A percentile compares a stretch with the other conserved stretches of the same genome.
phyloP scores from a whole-genome alignment of 1,140 invertebrate genomes.

The Hyphantria cunea region DNA sequence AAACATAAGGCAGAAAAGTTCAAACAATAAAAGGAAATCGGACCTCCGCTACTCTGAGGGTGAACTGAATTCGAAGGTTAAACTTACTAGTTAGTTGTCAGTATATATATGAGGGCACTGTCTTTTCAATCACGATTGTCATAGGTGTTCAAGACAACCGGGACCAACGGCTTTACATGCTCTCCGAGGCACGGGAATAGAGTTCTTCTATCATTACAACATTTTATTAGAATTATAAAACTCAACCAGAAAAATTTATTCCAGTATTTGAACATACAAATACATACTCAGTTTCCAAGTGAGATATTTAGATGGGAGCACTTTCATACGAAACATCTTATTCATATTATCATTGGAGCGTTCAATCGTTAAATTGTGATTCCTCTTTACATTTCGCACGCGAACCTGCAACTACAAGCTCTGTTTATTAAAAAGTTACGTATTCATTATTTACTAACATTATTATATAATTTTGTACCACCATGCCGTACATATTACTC shows the following conservation, averaged over 20 bases:
- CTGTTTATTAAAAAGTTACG: constrained; percentile 15
- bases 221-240: too few species aligned
- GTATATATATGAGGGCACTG: too few species aligned
- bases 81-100: too few species aligned
- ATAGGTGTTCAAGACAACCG: too few species aligned
- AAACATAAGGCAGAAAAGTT: too few species aligned
- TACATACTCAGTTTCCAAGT: background rate
- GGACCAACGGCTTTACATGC: too few species aligned
- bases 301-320: background rate
- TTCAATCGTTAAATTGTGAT: background rate
- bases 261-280: background rate
- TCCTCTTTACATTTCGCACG: background rate
- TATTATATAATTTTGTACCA: constrained; percentile 14
- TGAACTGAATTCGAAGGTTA: too few species aligned
- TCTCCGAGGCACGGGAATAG: too few species aligned
- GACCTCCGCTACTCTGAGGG: too few species aligned
- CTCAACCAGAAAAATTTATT: background rate
- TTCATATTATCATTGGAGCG: background rate
- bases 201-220: too few species aligned
- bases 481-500: constrained; percentile 11
- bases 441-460: constrained; percentile 11
- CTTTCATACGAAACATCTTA: background rate
- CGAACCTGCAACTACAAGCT: background rate
- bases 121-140: too few species aligned
- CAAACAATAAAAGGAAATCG: too few species aligned